These are phyloP conservation scores for Serrognathus titanus DNA, from an alignment of 2,888 invertebrate species.

Conservation along the genomic window DNA sequence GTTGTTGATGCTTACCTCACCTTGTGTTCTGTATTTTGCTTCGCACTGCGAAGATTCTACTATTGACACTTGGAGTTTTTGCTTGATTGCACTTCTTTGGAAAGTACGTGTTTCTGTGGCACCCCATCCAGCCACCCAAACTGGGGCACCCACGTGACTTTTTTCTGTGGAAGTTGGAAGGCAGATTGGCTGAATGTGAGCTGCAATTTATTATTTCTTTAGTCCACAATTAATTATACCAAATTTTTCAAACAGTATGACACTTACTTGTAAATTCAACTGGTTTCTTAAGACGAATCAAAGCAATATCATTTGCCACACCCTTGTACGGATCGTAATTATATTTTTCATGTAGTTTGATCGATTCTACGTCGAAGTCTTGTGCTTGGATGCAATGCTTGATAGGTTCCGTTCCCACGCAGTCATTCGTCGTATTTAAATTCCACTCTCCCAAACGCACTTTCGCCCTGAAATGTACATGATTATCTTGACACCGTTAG, in stretches of 20 bases:
- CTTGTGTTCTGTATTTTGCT: conserved; percentile 18
- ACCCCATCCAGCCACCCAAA: conserved; percentile 48
- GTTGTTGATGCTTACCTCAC: neutral
- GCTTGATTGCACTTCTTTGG: conserved; percentile 48
- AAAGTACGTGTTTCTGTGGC: conserved; percentile 22
- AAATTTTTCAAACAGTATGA: no score
- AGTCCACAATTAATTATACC: no score
- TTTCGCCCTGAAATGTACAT: conserved; percentile 28
- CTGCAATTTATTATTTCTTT: conserved; percentile 22
- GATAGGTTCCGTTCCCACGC: conserved; percentile 29
- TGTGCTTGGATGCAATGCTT: no score
- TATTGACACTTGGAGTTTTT: conserved; percentile 60
- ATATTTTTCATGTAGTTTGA: no score
- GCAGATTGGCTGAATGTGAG: conserved; percentile 56
- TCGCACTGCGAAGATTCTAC: conserved; percentile 55
- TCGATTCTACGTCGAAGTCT: no score
- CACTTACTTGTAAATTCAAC: conserved; percentile 47
- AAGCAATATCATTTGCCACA: conserved; percentile 37
- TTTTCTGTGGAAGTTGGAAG: conserved; percentile 46
- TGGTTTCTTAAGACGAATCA: conserved; percentile 51
- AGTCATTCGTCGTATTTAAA: conserved; percentile 46
- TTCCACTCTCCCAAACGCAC: conserved; percentile 52
- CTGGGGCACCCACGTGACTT: conserved; percentile 32
- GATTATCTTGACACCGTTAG: no score
- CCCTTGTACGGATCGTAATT: no score